phyloP scores from a whole-genome alignment of 1,140 invertebrate genomes.

The Calosoma granatense region DNA sequence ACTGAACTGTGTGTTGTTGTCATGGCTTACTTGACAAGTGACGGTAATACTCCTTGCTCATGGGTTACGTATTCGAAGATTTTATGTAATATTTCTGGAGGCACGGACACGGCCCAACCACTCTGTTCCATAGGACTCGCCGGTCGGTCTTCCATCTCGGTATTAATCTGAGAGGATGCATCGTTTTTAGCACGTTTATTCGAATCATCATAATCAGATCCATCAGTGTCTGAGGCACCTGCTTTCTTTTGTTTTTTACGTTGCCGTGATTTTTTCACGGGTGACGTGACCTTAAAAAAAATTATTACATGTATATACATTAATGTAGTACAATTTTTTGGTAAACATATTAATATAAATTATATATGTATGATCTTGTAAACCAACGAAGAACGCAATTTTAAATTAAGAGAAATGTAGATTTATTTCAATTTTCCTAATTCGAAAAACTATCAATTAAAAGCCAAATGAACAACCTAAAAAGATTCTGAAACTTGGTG shows the following conservation, averaged over 20 bases:
- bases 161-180: neutral
- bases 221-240: conserved; percentile 35
- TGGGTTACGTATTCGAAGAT: conserved; percentile 58
- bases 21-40: conserved; percentile 57
- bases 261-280: conserved; percentile 35
- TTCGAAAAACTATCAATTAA: too few species aligned
- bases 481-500: too few species aligned
- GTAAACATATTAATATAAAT: too few species aligned
- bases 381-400: too few species aligned
- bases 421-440: too few species aligned
- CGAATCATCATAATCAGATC: conserved; percentile 36
- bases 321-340: neutral
- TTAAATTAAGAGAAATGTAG: too few species aligned
- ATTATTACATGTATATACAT: neutral
- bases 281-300: conserved; percentile 15
- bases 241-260: conserved; percentile 36
- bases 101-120: conserved; percentile 47
- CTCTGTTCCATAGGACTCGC: conserved; percentile 37
- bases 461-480: too few species aligned
- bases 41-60: conserved; percentile 59
- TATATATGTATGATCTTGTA: too few species aligned
- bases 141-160: neutral
- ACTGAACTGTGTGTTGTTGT: conserved; percentile 8
- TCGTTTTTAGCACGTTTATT: conserved; percentile 31
- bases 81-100: conserved; percentile 52